These are phyloP conservation scores for Trachythela sp. DNA, from an alignment of 64 coral and sea anemone genomes.

Conservation along the genomic window DNA sequence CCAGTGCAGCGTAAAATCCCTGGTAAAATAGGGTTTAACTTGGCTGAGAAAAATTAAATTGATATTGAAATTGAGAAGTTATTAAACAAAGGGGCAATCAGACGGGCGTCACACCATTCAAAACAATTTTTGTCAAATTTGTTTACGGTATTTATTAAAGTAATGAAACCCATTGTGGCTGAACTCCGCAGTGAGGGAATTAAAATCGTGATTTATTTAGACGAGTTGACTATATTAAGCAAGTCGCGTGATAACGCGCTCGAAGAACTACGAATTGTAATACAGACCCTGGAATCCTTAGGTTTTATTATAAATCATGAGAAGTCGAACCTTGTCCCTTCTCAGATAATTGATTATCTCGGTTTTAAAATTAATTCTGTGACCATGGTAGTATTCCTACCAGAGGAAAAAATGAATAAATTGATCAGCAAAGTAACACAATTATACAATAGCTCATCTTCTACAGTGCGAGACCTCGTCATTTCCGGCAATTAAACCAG, in stretches of 20 bases:
- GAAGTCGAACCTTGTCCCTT: background rate
- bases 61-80: background rate
- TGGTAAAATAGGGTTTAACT: background rate
- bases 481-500: background rate
- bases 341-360: background rate
- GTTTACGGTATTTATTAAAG: background rate
- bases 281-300: background rate
- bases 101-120: background rate
- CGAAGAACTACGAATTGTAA: background rate
- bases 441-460: background rate
- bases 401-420: background rate
- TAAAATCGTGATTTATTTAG: background rate
- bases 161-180: background rate
- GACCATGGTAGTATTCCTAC: background rate
- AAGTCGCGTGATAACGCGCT: background rate
- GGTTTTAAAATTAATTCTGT: background rate
- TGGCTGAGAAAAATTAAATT: background rate
- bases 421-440: background rate
- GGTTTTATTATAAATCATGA: background rate
- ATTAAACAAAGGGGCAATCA: background rate
- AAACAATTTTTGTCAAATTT: background rate
- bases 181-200: background rate
- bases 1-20: background rate
- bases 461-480: background rate
- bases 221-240: background rate